Evolutionary conservation across 2,113 vertebrate species (phyloP).

Genomic region (Aramus guarauna): DNA sequence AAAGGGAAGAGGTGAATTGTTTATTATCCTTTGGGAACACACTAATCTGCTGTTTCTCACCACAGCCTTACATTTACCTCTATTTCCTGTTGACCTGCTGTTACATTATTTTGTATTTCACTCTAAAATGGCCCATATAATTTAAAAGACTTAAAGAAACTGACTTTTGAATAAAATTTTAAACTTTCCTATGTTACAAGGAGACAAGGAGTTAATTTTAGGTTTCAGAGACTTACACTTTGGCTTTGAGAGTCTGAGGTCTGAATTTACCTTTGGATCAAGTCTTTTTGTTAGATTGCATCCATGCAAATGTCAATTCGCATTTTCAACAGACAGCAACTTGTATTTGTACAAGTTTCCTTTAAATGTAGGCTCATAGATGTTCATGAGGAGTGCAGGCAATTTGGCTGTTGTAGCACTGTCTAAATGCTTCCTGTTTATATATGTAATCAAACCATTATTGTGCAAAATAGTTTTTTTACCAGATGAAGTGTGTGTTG

Average conservation of each 20-base stretch:
- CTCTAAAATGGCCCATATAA: background rate
- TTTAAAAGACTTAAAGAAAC: background rate
- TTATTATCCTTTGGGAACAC: constrained; percentile 50
- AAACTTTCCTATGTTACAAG: background rate
- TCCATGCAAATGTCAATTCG: background rate
- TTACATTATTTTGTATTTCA: background rate
- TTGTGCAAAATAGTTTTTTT: background rate
- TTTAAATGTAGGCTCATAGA: fast-evolving
- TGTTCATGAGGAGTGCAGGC: background rate
- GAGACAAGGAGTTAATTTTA: background rate
- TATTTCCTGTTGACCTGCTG: background rate
- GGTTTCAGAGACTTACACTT: background rate
- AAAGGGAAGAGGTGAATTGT: constrained; percentile 64
- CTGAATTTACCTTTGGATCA: background rate
- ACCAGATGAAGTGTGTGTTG: background rate
- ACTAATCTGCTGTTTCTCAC: constrained; percentile 44
- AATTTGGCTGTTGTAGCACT: background rate
- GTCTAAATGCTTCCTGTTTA: background rate
- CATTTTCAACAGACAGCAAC: background rate
- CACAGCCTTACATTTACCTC: constrained; percentile 11
- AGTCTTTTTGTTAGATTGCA: background rate
- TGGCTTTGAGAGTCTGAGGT: background rate
- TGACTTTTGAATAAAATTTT: background rate
- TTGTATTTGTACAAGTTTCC: background rate
- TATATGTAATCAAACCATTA: background rate